Evolutionary conservation across 2,888 invertebrate species (phyloP), one percentile per base, ranked within the genome.

Genomic region (Caenorhabditis afra): DNA sequence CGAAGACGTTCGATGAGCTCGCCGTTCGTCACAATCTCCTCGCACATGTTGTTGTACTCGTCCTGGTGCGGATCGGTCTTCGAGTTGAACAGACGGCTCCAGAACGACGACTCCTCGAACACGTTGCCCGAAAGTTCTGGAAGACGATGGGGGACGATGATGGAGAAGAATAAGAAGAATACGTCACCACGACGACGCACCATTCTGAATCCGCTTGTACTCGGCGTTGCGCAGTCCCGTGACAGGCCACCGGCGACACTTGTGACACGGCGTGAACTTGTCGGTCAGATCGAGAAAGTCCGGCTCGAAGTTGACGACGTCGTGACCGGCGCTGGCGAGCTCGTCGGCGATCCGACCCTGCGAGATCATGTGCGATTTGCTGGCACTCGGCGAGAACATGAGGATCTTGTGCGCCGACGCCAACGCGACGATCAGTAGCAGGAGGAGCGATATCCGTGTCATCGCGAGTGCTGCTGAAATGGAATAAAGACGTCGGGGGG

Each of bases 261-360:
- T 23, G 29, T 67, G 76, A 18, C 81, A 75, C 3, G 81, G 70
- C 2, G 67, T 44, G 14, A 81, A 77, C 61, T 82, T 82, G 20
- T 82, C 76, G 11, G 65, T 68, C 3, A 81, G 44, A 55, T 77
- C 62, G 2, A 76, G 23, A 47, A 81, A 82, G 35, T 82, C 82
- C 22, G 82, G 82, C 47, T 82, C 82, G n/a, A 82, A 81, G 16
- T 81, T 68, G 3, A 81, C 83, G 53, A 87, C 87, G 14, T 87
- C 81, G 58, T 87, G 87, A 3, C 86, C 86, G 23, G 83, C 86
- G 23, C 62, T 73, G n/a, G 86, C 86, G 22, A 87, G 62, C 20
- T 81, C 83, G 57, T 87, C 86, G 0, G 87, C 87, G 29, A 87
- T 86, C 50, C 85, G 59, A 16, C 82, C 84, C 58, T 86, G 84